Conservation (phyloP, 2,888 invertebrate species). For the Serripes groenlandicus region DNA sequence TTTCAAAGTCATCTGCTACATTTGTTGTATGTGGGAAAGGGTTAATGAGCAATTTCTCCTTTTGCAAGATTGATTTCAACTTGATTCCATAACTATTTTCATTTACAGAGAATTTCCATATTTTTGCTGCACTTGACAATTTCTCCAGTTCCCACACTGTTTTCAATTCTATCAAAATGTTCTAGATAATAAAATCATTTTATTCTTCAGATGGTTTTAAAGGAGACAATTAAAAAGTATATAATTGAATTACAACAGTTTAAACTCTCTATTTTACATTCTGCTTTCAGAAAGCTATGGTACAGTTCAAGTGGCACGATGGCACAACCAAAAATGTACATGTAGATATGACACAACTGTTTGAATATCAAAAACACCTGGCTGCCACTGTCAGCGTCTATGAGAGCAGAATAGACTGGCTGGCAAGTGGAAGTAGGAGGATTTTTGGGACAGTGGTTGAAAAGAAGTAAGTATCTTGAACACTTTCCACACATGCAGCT, state of each 20-base stretch:
- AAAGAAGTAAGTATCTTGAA: slow-evolving; percentile 81
- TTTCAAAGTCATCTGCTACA: too few species aligned
- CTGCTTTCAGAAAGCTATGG: slow-evolving; percentile 84
- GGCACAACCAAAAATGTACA: slow-evolving; percentile 86
- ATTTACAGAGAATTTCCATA: background rate
- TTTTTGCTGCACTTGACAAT: background rate
- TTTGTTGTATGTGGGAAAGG: background rate
- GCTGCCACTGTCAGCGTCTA: slow-evolving; percentile 84
- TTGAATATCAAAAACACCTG: slow-evolving; percentile 86
- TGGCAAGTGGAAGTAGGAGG: slow-evolving; percentile 84
- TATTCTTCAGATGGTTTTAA: background rate
- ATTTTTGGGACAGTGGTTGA: slow-evolving; percentile 86
- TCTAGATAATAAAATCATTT: background rate
- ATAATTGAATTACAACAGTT: background rate
- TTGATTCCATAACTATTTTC: background rate
- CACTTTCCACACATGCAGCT: too few species aligned
- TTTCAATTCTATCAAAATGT: background rate
- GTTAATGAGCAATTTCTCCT: background rate
- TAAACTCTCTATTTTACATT: background rate
- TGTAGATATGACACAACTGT: slow-evolving; percentile 86
- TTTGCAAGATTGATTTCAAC: background rate
- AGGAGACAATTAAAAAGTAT: too few species aligned
- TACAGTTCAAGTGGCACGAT: slow-evolving; percentile 86
- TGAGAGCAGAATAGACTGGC: slow-evolving; percentile 86
- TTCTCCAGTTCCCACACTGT: background rate